phyloP scores from a whole-genome alignment of 2,888 invertebrate species.

The Atrina japonica region DNA sequence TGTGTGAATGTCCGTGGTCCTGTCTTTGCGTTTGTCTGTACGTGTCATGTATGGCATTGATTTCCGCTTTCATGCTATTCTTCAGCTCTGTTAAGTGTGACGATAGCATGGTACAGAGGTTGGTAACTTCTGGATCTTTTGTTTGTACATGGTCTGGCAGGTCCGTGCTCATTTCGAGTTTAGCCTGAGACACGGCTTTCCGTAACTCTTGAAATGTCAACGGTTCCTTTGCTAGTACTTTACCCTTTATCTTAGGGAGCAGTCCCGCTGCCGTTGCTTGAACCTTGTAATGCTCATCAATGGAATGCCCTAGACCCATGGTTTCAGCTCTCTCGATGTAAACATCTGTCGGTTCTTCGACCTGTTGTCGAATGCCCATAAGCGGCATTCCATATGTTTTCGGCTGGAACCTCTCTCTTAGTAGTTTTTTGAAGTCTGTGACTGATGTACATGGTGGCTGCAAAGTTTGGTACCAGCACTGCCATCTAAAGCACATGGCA shows the following conservation, averaged over 20 bases:
- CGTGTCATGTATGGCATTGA: no score
- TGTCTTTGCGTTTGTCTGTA: no score
- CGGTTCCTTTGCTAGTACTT: not conserved
- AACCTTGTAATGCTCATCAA: conserved; percentile 3
- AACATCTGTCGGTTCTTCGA: not conserved
- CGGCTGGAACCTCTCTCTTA: not conserved
- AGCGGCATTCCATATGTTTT: not conserved
- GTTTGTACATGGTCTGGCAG: not conserved
- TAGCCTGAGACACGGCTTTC: not conserved
- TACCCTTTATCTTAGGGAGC: no score
- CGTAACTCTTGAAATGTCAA: no score
- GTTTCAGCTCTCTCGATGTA: no score
- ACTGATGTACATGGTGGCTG: not conserved
- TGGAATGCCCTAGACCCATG: not conserved
- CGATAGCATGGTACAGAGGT: not conserved
- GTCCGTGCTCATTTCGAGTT: not conserved
- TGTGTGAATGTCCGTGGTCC: no score
- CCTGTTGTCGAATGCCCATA: not conserved
- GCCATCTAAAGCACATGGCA: conserved; percentile 2
- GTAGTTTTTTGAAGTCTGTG: not conserved
- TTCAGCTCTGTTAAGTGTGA: not conserved
- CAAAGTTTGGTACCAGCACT: not conserved
- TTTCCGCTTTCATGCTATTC: not conserved
- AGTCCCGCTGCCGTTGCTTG: no score
- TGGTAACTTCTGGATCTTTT: not conserved